Evolutionary conservation across 1,140 invertebrate genomes (phyloP).

Genomic region (Saccostrea echinata): DNA sequence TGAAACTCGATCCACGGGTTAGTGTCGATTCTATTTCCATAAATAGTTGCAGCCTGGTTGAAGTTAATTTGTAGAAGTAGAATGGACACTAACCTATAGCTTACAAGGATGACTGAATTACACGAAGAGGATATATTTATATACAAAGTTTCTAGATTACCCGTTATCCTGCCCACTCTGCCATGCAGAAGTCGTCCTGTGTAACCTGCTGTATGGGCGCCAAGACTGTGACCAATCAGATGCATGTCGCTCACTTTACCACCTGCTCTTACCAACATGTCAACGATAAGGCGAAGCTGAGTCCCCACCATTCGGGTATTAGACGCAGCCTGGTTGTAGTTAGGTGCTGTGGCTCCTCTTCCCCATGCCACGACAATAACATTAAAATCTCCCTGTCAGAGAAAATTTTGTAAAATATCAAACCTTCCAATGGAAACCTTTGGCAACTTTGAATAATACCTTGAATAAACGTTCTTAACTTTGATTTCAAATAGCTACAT

Average conservation of each 20-base stretch:
- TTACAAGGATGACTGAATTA: too few species aligned
- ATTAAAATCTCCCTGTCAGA: constrained; percentile 84
- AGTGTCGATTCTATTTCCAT: neutral
- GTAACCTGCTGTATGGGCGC: constrained; percentile 75
- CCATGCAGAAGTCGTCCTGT: constrained; percentile 62
- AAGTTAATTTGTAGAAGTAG: too few species aligned
- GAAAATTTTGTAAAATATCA: neutral
- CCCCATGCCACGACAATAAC: constrained; percentile 66
- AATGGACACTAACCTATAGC: too few species aligned
- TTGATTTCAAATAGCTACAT: too few species aligned
- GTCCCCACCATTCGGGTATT: constrained; percentile 65
- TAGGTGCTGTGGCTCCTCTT: constrained; percentile 76
- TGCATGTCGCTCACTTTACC: constrained; percentile 65
- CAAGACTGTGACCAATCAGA: constrained; percentile 77
- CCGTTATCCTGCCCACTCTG: constrained; percentile 86
- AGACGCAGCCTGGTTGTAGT: constrained; percentile 77
- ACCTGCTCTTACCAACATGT: constrained; percentile 48
- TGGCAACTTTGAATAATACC: too few species aligned
- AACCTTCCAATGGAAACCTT: too few species aligned
- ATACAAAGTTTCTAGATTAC: constrained; percentile 54
- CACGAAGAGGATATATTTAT: too few species aligned
- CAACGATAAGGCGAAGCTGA: constrained; percentile 55
- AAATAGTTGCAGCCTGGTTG: too few species aligned
- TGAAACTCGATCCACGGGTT: neutral
- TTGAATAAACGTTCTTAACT: too few species aligned